phyloP scores from a whole-genome alignment of 2,113 vertebrate genomes.

The Phainopepla nitens region DNA sequence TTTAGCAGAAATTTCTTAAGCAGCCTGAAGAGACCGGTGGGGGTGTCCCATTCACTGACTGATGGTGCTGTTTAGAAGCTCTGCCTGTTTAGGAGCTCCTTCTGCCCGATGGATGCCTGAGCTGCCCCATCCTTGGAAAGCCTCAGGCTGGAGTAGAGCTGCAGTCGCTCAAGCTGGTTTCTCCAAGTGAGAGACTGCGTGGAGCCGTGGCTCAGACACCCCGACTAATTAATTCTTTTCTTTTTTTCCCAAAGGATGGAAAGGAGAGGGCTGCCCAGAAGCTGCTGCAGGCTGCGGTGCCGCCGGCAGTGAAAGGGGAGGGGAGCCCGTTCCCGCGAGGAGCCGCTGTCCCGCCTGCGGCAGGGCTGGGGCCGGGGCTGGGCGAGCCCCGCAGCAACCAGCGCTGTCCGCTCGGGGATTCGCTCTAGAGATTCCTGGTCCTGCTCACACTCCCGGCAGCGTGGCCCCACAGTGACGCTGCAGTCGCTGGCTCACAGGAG shows the following conservation, averaged over 20 bases:
- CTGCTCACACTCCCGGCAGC: neutral
- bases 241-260: neutral
- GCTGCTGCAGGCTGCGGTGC: neutral
- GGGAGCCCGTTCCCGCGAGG: neutral
- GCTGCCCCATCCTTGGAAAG: neutral
- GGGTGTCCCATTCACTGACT: neutral
- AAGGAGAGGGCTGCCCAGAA: neutral
- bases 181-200: neutral
- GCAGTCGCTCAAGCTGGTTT: fast-evolving
- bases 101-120: neutral
- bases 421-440: neutral
- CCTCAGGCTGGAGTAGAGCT: neutral
- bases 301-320: neutral
- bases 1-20: neutral
- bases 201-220: neutral
- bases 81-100: neutral
- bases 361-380: fast-evolving
- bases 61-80: neutral
- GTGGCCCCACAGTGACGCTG: neutral
- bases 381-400: neutral
- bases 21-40: neutral
- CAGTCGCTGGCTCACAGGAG: neutral
- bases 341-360: neutral
- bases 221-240: neutral
- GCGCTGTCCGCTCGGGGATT: fast-evolving